Evolutionary conservation across 2,113 vertebrate species (phyloP).

Genomic region (Noturus placidus): DNA sequence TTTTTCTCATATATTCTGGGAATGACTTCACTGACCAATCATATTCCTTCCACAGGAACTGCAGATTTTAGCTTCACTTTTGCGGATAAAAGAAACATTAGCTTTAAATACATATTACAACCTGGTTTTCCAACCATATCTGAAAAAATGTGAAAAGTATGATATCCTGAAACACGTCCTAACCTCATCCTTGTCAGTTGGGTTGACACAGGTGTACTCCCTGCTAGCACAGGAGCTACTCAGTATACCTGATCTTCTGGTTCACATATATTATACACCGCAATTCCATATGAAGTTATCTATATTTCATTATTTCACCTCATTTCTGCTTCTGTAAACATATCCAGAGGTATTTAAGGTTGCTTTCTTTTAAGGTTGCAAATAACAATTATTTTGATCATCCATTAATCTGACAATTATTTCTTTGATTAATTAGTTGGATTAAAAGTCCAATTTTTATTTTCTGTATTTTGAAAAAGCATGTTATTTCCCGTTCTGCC

Average conservation of each 20-base stretch:
- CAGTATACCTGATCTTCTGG: not conserved
- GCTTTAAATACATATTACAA: not conserved
- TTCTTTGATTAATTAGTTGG: no score
- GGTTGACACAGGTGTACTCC: not conserved
- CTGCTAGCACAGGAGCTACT: not conserved
- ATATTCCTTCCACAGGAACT: not conserved
- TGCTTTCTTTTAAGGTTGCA: not conserved
- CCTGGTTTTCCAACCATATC: not conserved
- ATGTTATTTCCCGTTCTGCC: no score
- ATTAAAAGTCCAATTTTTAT: no score
- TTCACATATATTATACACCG: not conserved
- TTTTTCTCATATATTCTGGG: constrained; percentile 1
- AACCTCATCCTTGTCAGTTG: not conserved
- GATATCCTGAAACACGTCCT: not conserved
- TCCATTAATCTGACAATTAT: no score
- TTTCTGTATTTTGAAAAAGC: no score
- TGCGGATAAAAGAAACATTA: not conserved
- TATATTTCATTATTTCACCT: not conserved
- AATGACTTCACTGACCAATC: constrained; percentile 11
- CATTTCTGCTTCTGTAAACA: not conserved
- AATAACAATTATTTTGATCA: no score
- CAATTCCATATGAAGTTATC: not conserved
- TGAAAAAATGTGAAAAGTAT: not conserved
- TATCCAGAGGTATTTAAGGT: not conserved
- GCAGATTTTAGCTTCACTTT: not conserved